Conservation (phyloP, 2,113 vertebrate genomes). For the Petromus typicus region DNA sequence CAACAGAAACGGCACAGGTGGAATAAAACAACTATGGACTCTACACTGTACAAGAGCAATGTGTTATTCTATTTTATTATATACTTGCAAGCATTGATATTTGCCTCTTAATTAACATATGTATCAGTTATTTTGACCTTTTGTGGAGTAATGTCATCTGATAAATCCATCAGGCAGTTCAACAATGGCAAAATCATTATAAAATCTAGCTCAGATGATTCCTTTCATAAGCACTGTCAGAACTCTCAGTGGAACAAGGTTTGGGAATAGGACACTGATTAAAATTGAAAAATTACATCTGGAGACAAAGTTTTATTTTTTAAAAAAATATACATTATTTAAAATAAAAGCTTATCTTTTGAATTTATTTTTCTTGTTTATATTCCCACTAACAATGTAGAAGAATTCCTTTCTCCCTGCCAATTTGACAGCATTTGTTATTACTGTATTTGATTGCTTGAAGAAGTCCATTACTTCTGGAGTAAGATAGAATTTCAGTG, state of each 20-base stretch:
- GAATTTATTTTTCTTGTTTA: not conserved
- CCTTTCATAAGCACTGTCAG: not conserved
- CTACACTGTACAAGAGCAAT: not conserved
- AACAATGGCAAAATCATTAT: not conserved
- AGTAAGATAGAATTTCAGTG: not conserved
- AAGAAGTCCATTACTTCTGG: not conserved
- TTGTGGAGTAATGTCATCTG: not conserved
- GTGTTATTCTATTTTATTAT: not conserved
- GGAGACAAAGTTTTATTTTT: not conserved
- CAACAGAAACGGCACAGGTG: not conserved
- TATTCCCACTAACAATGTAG: not conserved
- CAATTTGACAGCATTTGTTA: not conserved
- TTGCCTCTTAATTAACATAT: not conserved
- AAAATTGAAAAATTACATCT: not conserved
- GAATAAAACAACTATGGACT: rapidly evolving
- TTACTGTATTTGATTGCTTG: not conserved
- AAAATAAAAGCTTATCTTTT: not conserved
- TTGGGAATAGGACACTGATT: not conserved
- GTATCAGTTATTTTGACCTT: not conserved
- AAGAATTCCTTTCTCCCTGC: not conserved
- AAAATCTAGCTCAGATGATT: not conserved
- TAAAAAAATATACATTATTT: not conserved
- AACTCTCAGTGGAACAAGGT: not conserved
- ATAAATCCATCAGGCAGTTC: not conserved
- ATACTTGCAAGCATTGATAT: not conserved